Evolutionary conservation across 1,140 invertebrate genomes (phyloP), one percentile per base, ranked within the genome.

Genomic region (Drosophila auraria): DNA sequence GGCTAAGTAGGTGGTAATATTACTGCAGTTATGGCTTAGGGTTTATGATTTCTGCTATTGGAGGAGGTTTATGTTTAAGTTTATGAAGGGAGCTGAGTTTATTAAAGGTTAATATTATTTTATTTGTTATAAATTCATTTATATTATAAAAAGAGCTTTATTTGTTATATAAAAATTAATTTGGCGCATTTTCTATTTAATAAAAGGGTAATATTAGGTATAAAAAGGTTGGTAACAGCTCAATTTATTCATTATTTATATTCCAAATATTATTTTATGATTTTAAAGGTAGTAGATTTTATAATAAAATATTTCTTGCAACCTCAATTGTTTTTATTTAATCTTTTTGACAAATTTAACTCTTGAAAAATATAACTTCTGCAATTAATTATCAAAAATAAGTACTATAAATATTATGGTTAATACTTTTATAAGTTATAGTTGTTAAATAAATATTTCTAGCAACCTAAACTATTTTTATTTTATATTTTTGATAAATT

Each of bases 1-100:
- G 45, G 27, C 50, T 38, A 51, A 73, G 36, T 57, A 57, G 54
- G 36, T 57, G 23, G 54, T 25, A 57, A 57, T 57, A 57, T 40
- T 6, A 40, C 33, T 63, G 66, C 17, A 50, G 30, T 44, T 36
- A 68, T 51, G 57, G 25, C 25, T 3, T 0, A 15, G 15, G 23
- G 33, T 57, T 38, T 57, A 40, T 57, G 36, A 8, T 57, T n/a
- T 38, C 23, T 40, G 8, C 6, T n/a, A 14, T 40, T 17, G 15
- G 12, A 15, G 17, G 3, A 56, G 20, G 36, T 12, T 20, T 1
- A 17, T 5, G 11, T 8, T 36, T 54, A 38, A 0, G 30, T 5
- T 36, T 54, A 54, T 54, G 53, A 7, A 20, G n/a, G 0, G 4
- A 14, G 6, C 4, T 14, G 1, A n/a, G 20, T 15, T 11, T 6